Base-by-base conservation (phyloP, 1,140 invertebrate genomes). In the Neuroterus valhalla region DNA sequence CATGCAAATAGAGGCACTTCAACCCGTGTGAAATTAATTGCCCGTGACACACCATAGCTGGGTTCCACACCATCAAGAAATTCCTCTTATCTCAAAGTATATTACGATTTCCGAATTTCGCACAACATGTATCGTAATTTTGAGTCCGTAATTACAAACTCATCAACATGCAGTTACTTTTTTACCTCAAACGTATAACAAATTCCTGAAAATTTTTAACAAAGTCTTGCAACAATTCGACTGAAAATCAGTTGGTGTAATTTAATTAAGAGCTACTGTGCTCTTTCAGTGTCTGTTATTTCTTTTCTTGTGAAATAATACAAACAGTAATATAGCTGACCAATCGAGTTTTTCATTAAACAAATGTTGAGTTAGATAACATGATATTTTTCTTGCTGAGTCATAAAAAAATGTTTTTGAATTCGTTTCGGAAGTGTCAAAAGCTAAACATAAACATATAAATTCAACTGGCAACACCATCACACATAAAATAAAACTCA, bases 21-120 rank as follows among this genome's bases (percentile, higher is more conserved):
- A 68, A 38, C 74, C 74, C 72, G 75, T 69, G 74, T 67, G 66
- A 83, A 84, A 85, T 85, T 84, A 85, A 85, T 83, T 81, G 76
- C 74, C 55, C 75, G 71, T 81, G 76, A 85, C 77, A 78, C 48
- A 66, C 66, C 45, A 66, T 70, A 26, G 66, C 15, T 3, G 66
- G 26, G 21, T 31, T 31, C n/a, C 55, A 12, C 26, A n/a, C 52
- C 5, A 26, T 14, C 6, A 31, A 26, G 21, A 15, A 21, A 12
- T 26, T 26, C 23, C 19, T 26, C 19, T 3, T 21, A 21, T 55
- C 23, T 21, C 21, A 55, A 21, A 52, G 15, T 48, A 15, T 48
- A 15, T n/a, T n/a, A n/a, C n/a, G n/a, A n/a, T n/a, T n/a, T n/a
- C n/a, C n/a, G n/a, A n/a, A n/a, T n/a, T n/a, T n/a, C n/a, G n/a